Evolutionary conservation across 1,140 invertebrate species (phyloP), one percentile per base, ranked within the genome.

Genomic region (Drosophila sproati): DNA sequence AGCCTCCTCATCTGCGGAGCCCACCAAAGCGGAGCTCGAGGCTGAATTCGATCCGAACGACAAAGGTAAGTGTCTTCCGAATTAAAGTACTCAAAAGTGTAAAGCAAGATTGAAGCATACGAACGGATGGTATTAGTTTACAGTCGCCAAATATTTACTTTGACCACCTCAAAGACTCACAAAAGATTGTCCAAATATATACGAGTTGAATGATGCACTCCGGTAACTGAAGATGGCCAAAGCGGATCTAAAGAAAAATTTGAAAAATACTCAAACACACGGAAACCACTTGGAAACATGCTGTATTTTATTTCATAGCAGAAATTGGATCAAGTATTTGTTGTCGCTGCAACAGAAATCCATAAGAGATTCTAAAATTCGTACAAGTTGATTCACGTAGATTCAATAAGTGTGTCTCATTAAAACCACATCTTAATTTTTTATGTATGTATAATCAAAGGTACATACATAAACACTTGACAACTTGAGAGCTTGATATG

Each of bases 11-110:
- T 93, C 94, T 60, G 90, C 91, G 34, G 95, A 95, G 91, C 95
- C 95, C 32, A 95, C 95, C 64, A 94, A 94, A 92, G 95, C 95
- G 78, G 94, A 97, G 91, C 93, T 96, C 63, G 95, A 96, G 85
- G 94, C 95, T 55, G 96, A 97, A 92, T 97, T 97, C 92, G 93
- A 95, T 72, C 93, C 95, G 66, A 96, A 96, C 92, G 96, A 96
- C 93, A 94, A 95, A 94, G 96, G 96, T 97, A 92, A 88, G 82
- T 52, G 39, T 59, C 35, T 52, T 10, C 29, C 7, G 34, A 51
- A 6, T 6, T 47, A 41, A 61, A 29, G 41, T 37, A 45, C 39
- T 50, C 29, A 47, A 60, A 70, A 64, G 60, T 71, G 34, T 72
- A 39, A 39, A 57, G 45, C 39, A 47, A 62, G 37, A 47, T 43